These are phyloP conservation scores for Microtus obscurus DNA, from an alignment of 2,797 vertebrate genomes.

Conservation along the genomic window DNA sequence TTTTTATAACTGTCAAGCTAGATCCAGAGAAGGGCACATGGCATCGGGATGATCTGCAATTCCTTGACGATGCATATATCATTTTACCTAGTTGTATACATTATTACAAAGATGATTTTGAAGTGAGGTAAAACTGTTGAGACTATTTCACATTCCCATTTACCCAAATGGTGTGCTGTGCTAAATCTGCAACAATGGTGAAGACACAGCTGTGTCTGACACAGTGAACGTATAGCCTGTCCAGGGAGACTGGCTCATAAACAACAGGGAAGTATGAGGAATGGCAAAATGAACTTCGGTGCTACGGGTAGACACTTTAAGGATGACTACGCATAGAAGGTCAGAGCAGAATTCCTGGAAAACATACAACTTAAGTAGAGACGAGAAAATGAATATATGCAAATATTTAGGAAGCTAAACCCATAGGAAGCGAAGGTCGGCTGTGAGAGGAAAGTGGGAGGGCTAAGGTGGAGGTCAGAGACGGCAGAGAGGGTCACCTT, in stretches of 20 bases:
- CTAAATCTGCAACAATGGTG: background rate
- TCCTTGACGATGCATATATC: background rate
- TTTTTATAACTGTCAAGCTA: constrained; percentile 42
- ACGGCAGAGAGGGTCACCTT: background rate
- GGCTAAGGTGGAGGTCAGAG: background rate
- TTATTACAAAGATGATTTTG: constrained; percentile 36
- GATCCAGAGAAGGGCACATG: background rate
- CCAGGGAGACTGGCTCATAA: background rate
- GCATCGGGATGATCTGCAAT: background rate
- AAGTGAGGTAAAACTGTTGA: constrained; percentile 13
- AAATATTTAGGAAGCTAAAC: background rate
- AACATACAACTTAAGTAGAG: constrained; percentile 4
- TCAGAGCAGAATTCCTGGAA: constrained; percentile 12
- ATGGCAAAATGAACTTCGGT: constrained; percentile 17
- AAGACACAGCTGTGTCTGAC: background rate
- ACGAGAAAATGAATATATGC: background rate
- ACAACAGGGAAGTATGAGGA: background rate
- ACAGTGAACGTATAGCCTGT: background rate
- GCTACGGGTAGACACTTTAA: background rate
- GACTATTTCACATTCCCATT: background rate
- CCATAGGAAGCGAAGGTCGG: background rate
- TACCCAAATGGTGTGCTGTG: background rate
- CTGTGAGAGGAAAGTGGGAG: background rate
- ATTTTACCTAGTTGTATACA: background rate
- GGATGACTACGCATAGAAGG: background rate